phyloP scores from a whole-genome alignment of 2,888 invertebrate species.

The Poecilobothrus nobilitatus region DNA sequence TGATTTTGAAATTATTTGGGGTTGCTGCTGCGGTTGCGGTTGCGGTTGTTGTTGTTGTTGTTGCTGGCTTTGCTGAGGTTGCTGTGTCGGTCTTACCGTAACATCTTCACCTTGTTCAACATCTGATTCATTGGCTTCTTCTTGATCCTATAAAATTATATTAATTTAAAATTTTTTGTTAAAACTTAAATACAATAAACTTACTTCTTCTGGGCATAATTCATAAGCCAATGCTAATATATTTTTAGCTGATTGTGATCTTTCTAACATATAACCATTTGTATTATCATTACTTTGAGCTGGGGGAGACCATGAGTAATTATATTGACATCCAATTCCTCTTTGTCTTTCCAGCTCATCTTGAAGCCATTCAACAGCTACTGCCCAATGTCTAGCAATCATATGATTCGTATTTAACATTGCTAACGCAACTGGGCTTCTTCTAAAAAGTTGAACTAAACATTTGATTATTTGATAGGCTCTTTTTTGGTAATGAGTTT shows the following conservation, averaged over 20 bases:
- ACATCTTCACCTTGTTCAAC: conserved; percentile 38
- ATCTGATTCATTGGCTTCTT: conserved; percentile 43
- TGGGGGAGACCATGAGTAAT: conserved; percentile 91
- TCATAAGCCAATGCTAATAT: conserved; percentile 73
- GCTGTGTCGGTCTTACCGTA: conserved; percentile 19
- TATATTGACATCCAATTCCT: conserved; percentile 56
- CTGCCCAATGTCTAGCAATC: conserved; percentile 76
- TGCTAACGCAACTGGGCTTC: conserved; percentile 70
- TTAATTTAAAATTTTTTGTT: conserved; percentile 5
- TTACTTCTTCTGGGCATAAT: conserved; percentile 60
- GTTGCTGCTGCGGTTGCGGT: conserved; percentile 12
- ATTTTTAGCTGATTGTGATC: conserved; percentile 87
- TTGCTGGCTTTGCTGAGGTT: conserved; percentile 7
- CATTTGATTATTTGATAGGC: conserved; percentile 97
- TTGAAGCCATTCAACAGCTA: conserved; percentile 89
- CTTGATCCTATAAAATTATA: conserved; percentile 36
- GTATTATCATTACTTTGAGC: conserved; percentile 91
- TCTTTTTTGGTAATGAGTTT: conserved; percentile 91
- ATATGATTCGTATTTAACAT: conserved; percentile 70
- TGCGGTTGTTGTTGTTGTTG: conserved; percentile 8
- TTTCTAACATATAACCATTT: conserved; percentile 87
- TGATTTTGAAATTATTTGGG: conserved; percentile 7
- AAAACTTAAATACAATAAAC: conserved; percentile 14
- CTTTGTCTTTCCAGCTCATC: conserved; percentile 75
- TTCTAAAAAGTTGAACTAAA: conserved; percentile 80